Conservation (phyloP, 2,113 vertebrate species). For the Corythoichthys intestinalis region DNA sequence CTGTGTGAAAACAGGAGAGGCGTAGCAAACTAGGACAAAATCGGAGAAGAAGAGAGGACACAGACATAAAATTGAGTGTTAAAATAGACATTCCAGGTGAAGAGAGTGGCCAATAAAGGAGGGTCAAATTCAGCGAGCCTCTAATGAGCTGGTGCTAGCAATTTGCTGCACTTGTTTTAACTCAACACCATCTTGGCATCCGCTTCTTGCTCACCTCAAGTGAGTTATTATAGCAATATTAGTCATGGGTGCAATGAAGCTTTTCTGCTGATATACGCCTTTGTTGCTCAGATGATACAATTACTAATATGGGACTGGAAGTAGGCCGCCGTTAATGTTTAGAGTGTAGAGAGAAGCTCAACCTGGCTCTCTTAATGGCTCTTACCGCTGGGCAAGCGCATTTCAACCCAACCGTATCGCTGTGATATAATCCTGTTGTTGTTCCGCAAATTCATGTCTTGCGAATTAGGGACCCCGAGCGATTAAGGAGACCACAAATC, state of each 20-base stretch:
- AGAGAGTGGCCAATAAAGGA: constrained; percentile 34
- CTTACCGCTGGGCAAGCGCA: constrained; percentile 11
- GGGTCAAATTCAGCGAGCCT: constrained; percentile 30
- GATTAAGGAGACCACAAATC: neutral
- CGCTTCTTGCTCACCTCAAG: constrained; percentile 12
- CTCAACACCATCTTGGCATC: neutral
- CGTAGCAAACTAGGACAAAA: constrained; percentile 28
- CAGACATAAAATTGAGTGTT: constrained; percentile 40
- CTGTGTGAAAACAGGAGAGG: neutral
- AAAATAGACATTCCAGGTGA: constrained; percentile 30
- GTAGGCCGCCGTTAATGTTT: constrained; percentile 12
- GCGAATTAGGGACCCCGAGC: constrained; percentile 1
- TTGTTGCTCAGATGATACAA: constrained; percentile 28
- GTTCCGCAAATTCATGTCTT: constrained; percentile 3
- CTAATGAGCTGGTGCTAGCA: constrained; percentile 29
- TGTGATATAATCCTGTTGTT: constrained; percentile 4
- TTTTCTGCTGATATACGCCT: constrained; percentile 33
- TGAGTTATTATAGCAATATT: constrained; percentile 16
- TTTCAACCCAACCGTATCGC: constrained; percentile 5
- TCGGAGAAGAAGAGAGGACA: constrained; percentile 21
- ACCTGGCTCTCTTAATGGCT: constrained; percentile 14
- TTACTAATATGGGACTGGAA: constrained; percentile 29
- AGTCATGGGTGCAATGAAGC: constrained; percentile 30
- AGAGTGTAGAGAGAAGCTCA: constrained; percentile 8
- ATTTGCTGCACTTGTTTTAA: constrained; percentile 12